Percentiles rank a stretch among this genome's conserved stretches.
These are phyloP conservation scores for Chrysocyon brachyurus DNA, from an alignment of 2,797 vertebrate genomes.

Conservation along the genomic window DNA sequence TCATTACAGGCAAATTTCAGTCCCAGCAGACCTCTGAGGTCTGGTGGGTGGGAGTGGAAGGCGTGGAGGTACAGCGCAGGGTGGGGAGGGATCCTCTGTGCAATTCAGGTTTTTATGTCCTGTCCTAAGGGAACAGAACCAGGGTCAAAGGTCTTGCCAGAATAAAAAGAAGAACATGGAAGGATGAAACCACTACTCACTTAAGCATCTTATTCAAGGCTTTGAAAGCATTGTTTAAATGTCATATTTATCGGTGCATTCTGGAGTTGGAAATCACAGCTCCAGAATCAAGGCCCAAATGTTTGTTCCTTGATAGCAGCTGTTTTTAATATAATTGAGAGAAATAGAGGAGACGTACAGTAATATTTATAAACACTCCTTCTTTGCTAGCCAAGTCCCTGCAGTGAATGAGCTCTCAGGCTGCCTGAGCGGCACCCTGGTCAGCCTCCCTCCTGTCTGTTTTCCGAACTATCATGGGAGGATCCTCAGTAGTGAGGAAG, in stretches of 20 bases:
- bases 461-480: not conserved
- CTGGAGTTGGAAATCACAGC: slow-evolving; percentile 66
- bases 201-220: slow-evolving; percentile 64
- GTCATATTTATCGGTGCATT: slow-evolving; percentile 44
- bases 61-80: not conserved
- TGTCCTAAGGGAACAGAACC: slow-evolving; percentile 37
- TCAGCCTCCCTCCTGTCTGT: not conserved
- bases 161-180: slow-evolving; percentile 34
- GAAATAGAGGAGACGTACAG: slow-evolving; percentile 56
- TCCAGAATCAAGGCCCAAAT: slow-evolving; percentile 17
- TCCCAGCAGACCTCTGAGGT: not conserved
- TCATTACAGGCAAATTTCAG: not conserved
- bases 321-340: slow-evolving; percentile 76
- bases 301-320: slow-evolving; percentile 65
- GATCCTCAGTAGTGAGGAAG: not conserved
- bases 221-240: slow-evolving; percentile 55
- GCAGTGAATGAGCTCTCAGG: not conserved
- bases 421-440: not conserved
- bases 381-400: not conserved
- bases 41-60: not conserved
- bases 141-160: slow-evolving; percentile 30
- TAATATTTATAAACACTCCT: slow-evolving; percentile 66
- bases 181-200: slow-evolving; percentile 13
- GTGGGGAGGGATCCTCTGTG: not conserved
- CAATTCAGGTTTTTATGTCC: slow-evolving; percentile 44